Base-by-base conservation (phyloP, 2,113 vertebrate genomes). In the Oreochromis spilurus region DNA sequence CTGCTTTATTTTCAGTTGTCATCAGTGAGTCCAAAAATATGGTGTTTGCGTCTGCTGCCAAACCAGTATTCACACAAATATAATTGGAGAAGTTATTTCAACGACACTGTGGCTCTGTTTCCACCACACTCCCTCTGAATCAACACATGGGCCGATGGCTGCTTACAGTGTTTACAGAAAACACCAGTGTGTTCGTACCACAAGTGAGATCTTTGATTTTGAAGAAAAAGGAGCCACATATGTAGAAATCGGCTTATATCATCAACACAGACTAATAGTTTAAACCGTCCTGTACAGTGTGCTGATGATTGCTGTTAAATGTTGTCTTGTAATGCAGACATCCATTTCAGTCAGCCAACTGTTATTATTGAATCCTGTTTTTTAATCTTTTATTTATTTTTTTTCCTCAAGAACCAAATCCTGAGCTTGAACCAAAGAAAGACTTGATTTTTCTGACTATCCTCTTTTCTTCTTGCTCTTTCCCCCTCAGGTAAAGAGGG, bases 61-160 rank as follows among this genome's bases (percentile, higher is more conserved):
- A 92, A 86, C 84, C 79, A 83, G 70, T 12, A 84, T 84, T 89
- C 84, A 84, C 87, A 78, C 83, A 84, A 81, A 94, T 88, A 91
- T 89, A 93, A 94, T 92, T 92, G 88, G 87, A 87, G 70, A 89
- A 81, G 86, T 92, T 82, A 86, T 91, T 93, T 91, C 70, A 81
- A 36, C 75, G 78, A 50, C 87, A 55, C 55, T 65, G 77, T 48
- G 88, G 81, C 54, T 89, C 36, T 67, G 55, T 92, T 93, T 92
- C 40, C 78, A 60, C 53, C 90, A 85, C 82, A 89, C 89, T 36
- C 86, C 65, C 53, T 90, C 77, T 89, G 84, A 86, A 78, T 65
- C 79, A 92, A 85, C 84, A 86, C 58, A 65, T 54, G 34, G 13
- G 65, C 38, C 43, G 26, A 79, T 84, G 78, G 82, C 40, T 85